Conservation (phyloP, 2,888 invertebrate genomes). For the Odontocerum albicorne region DNA sequence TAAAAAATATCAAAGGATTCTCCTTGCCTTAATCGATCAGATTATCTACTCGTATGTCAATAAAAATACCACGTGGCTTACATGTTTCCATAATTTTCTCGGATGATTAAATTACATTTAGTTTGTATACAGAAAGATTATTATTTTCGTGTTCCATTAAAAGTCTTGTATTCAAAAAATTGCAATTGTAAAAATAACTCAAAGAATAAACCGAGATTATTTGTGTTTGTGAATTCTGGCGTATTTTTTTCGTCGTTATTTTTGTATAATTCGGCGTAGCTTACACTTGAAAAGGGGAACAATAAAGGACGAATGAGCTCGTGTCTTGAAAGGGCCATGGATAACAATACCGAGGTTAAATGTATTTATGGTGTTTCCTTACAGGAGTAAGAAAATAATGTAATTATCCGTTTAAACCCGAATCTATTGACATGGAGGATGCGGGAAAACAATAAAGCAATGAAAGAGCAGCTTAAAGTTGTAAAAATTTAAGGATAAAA, state of each 20-base stretch:
- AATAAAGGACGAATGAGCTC: background rate
- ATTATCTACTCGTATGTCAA: no score
- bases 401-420: constrained; percentile 10
- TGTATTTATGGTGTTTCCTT: constrained; percentile 15
- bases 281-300: no score
- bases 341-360: constrained; percentile 16
- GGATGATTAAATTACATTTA: no score
- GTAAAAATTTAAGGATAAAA: no score
- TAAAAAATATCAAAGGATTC: no score
- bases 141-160: no score
- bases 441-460: background rate
- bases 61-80: no score
- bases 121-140: no score
- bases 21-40: no score
- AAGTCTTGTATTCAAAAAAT: no score
- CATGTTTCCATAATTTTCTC: no score
- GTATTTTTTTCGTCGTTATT: background rate
- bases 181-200: background rate
- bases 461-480: no score
- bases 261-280: background rate
- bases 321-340: background rate
- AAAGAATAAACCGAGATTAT: background rate
- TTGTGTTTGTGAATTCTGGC: constrained; percentile 6
- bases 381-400: constrained; percentile 3
- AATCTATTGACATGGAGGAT: constrained; percentile 7